Conservation (phyloP, 2,113 vertebrate genomes). For the Puma concolor region DNA sequence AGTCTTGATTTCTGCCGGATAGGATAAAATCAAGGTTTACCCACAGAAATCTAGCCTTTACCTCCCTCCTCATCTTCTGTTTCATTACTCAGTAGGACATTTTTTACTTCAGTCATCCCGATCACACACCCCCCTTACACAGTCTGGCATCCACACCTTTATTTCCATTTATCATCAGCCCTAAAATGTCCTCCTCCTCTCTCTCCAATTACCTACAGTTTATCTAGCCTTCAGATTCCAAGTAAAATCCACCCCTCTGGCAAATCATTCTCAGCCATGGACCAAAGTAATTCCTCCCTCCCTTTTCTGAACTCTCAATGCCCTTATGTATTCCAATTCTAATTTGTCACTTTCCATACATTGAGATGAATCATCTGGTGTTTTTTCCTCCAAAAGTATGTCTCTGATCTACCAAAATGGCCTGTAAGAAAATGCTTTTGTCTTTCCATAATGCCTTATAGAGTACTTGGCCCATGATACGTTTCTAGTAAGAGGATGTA, state of each 20-base stretch:
- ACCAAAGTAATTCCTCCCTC: neutral
- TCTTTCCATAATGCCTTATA: neutral
- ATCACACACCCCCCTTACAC: neutral
- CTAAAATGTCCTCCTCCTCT: neutral
- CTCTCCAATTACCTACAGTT: neutral
- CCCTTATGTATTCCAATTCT: neutral
- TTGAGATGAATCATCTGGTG: neutral
- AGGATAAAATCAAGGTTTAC: neutral
- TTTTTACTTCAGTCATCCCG: neutral
- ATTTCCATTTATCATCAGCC: neutral
- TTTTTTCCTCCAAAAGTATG: neutral
- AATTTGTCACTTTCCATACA: neutral
- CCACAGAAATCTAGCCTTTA: neutral
- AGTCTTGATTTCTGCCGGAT: neutral
- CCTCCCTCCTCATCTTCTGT: neutral
- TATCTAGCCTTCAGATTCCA: neutral
- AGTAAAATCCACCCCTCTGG: neutral
- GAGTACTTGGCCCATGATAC: neutral
- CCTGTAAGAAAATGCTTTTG: neutral
- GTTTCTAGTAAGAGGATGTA: neutral
- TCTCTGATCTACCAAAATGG: neutral
- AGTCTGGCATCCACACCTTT: neutral
- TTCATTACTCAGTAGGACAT: neutral
- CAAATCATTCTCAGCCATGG: neutral
- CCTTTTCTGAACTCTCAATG: conserved; percentile 37